Conservation (phyloP, 2,113 vertebrate species). For the Panthera uncia region DNA sequence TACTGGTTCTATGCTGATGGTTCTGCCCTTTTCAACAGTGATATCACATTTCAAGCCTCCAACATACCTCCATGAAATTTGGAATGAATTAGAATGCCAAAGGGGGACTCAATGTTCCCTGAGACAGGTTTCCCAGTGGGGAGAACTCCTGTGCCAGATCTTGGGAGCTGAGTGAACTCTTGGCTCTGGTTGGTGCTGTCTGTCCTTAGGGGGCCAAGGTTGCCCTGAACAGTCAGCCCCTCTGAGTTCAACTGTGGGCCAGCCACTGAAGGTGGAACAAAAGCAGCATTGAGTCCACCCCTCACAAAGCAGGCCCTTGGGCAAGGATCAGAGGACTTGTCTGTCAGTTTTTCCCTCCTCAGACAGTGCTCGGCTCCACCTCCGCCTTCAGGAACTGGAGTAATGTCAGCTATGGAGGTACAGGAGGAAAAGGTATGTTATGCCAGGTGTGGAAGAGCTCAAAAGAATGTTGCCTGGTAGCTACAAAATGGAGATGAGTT, state of each 20-base stretch:
- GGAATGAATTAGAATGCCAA: conserved; percentile 27
- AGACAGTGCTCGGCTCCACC: not conserved
- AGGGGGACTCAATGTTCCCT: not conserved
- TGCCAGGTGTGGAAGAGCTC: not conserved
- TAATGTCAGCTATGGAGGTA: not conserved
- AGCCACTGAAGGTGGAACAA: not conserved
- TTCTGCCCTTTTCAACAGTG: not conserved
- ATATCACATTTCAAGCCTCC: conserved; percentile 20
- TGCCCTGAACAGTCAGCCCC: not conserved
- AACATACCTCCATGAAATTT: not conserved
- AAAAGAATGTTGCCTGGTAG: not conserved
- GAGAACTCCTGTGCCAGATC: not conserved
- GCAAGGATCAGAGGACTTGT: not conserved
- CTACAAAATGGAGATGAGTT: not conserved
- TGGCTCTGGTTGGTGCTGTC: not conserved
- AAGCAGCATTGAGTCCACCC: not conserved
- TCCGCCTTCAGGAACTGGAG: not conserved
- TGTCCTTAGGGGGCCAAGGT: not conserved
- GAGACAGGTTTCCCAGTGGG: not conserved
- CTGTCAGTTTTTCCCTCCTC: not conserved
- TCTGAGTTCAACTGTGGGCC: conserved; percentile 49
- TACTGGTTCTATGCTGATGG: not conserved
- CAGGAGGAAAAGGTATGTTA: not conserved
- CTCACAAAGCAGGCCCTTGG: not conserved
- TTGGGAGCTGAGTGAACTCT: not conserved